Base-by-base conservation (phyloP, 2,888 invertebrate genomes). In the Dryomyza anilis region DNA sequence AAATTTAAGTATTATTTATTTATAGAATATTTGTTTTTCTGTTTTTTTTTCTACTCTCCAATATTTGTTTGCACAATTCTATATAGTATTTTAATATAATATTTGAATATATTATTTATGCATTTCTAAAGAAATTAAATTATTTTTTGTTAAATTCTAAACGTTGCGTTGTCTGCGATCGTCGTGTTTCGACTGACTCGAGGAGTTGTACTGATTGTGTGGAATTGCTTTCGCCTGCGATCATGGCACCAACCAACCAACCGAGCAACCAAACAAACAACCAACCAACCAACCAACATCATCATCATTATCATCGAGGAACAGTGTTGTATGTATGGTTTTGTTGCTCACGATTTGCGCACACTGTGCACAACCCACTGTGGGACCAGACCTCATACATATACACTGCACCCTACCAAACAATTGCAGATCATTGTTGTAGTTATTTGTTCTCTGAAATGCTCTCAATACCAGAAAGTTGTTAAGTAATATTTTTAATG, bases 181-280 rank as follows among this genome's bases (percentile, higher is more conserved):
- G 59, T 60, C 19, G 48, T 36, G 59, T 30, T n/a, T 50, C 59
- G 50, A 48, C 23, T 33, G 36, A 50, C 48, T 60, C 33, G 33
- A 60, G 50, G 59, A 48, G 50, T 48, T 50, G 50, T 33, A 60
- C 59, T 60, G 59, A 60, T 48, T 48, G 33, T n/a, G 36, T 25
- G 33, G 48, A 50, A 33, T 19, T 30, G 19, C 12, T 30, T 23
- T 16, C 16, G 46, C 14, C 23, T 33, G 5, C 46, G 12, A 19
- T 19, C 25, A 43, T 25, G 27, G 25, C 43, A 36, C 43, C 27
- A 43, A 1, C 16, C 14, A 19, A 16, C 21, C n/a, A n/a, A n/a
- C n/a, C 2, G 33, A 55, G 23, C 43, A 57, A 3, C 57, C 43
- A 43, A 43, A 25, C 53, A 50, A 53, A 25, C 39, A 39, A 39